A percentile compares a stretch with the other conserved stretches of the same genome.
These are phyloP conservation scores for Watsonalla binaria DNA, from an alignment of 2,888 invertebrate species.

Conservation along the genomic window DNA sequence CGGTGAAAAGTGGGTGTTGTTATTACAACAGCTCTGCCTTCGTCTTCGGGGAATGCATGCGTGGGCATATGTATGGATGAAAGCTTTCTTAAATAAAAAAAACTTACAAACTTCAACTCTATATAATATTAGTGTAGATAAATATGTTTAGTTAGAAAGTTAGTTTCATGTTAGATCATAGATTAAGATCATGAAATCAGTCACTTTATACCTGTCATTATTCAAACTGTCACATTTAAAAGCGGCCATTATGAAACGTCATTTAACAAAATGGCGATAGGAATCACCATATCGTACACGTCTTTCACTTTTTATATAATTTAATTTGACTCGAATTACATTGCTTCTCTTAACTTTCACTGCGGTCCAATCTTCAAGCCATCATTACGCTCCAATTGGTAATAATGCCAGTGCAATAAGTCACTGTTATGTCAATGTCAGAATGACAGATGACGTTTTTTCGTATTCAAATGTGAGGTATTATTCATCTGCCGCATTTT, in stretches of 20 bases:
- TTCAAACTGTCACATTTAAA: neutral
- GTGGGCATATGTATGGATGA: neutral
- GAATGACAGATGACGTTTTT: neutral
- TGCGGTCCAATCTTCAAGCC: neutral
- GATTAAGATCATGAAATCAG: neutral
- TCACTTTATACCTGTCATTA: neutral
- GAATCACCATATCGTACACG: neutral
- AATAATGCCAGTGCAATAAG: neutral
- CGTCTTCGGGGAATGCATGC: no score
- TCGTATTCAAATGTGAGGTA: no score
- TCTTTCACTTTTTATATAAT: neutral
- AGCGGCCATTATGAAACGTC: neutral
- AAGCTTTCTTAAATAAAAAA: no score
- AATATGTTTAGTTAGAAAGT: neutral
- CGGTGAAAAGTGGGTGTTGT: no score
- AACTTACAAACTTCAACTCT: neutral
- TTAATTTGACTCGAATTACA: neutral
- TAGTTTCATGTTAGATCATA: no score
- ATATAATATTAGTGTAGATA: neutral
- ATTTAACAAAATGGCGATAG: neutral
- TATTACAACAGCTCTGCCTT: no score
- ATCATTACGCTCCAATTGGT: neutral
- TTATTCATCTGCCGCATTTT: no score
- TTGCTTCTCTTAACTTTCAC: neutral
- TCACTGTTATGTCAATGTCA: neutral